Conservation (phyloP, 2,113 vertebrate genomes). For the Ellobius talpinus region DNA sequence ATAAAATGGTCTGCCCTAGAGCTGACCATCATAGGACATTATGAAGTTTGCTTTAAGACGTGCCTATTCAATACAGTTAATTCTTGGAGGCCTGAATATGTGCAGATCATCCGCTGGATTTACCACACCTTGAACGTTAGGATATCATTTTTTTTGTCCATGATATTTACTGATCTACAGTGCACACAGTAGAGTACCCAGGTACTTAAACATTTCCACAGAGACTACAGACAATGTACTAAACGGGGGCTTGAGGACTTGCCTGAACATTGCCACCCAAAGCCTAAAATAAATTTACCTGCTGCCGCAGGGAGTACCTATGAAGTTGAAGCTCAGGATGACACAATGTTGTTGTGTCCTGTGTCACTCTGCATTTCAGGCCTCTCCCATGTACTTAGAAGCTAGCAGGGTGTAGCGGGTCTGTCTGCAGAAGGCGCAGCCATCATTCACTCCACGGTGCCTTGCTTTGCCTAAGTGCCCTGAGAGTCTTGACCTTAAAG, state of each 20-base stretch:
- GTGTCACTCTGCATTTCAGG: neutral
- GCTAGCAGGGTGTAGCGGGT: neutral
- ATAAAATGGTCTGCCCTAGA: neutral
- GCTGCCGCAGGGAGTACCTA: neutral
- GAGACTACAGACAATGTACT: slow-evolving; percentile 22
- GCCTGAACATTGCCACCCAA: slow-evolving; percentile 33
- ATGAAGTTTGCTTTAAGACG: neutral
- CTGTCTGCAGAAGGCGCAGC: neutral
- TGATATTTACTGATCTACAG: slow-evolving; percentile 38
- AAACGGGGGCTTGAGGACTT: slow-evolving; percentile 28
- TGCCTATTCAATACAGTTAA: neutral
- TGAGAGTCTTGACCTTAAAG: slow-evolving; percentile 1
- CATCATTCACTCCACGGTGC: neutral
- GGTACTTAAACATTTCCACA: slow-evolving; percentile 31
- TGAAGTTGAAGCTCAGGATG: neutral
- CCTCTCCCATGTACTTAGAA: neutral
- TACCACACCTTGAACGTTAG: neutral
- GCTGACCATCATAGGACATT: neutral
- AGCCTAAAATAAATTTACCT: slow-evolving; percentile 41
- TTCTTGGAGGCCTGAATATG: neutral
- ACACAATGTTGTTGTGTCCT: neutral
- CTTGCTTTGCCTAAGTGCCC: neutral
- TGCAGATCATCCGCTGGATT: neutral
- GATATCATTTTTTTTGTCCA: neutral
- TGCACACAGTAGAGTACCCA: neutral